phyloP scores from a whole-genome alignment of 2,113 vertebrate genomes.

The Nestor notabilis region DNA sequence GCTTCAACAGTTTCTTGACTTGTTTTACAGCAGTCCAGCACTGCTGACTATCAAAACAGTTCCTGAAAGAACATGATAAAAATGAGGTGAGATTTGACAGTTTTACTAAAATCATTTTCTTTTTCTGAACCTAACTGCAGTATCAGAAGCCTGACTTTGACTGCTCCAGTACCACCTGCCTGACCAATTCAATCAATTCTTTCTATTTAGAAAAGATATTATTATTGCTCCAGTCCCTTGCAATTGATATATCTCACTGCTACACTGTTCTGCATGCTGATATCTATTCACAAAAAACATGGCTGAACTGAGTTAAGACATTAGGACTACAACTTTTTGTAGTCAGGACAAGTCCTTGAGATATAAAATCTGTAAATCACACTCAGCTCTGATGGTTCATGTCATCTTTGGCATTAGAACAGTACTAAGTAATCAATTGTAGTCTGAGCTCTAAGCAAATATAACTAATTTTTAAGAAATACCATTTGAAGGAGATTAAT shows the following conservation, averaged over 20 bases:
- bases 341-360: neutral
- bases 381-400: neutral
- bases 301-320: neutral
- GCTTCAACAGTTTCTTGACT: neutral
- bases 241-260: neutral
- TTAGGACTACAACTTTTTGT: neutral
- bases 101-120: neutral
- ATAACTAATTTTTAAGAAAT: neutral
- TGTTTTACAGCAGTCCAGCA: neutral
- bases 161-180: neutral
- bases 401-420: neutral
- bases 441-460: neutral
- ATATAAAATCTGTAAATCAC: rapidly evolving
- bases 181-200: neutral
- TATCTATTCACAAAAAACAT: neutral
- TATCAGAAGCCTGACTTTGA: neutral
- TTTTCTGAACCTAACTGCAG: neutral
- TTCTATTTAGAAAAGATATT: neutral
- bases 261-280: neutral
- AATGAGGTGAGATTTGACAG: neutral
- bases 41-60: neutral
- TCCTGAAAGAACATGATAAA: neutral
- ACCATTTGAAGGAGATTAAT: neutral
- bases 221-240: neutral
- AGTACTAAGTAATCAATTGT: neutral